These are phyloP conservation scores for Dasyprocta punctata DNA, from an alignment of 2,113 vertebrate species.

Conservation along the genomic window DNA sequence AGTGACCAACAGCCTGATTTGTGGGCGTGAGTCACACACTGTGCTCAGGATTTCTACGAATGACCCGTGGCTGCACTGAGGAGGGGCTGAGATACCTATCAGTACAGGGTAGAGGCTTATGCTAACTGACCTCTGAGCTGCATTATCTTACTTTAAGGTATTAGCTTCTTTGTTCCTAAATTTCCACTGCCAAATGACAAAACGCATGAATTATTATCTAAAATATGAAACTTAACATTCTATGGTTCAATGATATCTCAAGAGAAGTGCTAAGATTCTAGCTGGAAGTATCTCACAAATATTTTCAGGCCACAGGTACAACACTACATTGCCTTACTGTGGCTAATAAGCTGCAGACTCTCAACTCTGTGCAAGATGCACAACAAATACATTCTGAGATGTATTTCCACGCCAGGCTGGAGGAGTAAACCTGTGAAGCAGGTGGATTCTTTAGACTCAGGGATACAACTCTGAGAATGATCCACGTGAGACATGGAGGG, in stretches of 20 bases:
- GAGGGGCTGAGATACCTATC: background rate
- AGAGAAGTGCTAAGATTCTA: background rate
- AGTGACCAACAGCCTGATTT: background rate
- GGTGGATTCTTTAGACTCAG: background rate
- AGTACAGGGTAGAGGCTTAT: background rate
- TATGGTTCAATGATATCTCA: background rate
- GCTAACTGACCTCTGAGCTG: background rate
- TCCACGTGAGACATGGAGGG: background rate
- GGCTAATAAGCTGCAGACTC: background rate
- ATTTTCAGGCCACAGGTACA: background rate
- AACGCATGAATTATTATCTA: background rate
- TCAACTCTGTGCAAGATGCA: background rate
- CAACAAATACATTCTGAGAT: background rate
- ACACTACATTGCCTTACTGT: background rate
- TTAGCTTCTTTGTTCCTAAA: background rate
- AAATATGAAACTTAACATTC: background rate
- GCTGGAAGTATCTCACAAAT: background rate
- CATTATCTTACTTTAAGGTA: background rate
- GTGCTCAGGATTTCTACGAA: background rate
- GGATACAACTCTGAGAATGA: background rate
- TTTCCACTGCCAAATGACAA: background rate
- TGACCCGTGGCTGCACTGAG: background rate
- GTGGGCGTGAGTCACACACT: background rate
- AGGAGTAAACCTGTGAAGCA: background rate
- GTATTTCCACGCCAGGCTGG: background rate